Base-by-base conservation (phyloP, 2,888 invertebrate species). In the Pseudolycoriella hygida region DNA sequence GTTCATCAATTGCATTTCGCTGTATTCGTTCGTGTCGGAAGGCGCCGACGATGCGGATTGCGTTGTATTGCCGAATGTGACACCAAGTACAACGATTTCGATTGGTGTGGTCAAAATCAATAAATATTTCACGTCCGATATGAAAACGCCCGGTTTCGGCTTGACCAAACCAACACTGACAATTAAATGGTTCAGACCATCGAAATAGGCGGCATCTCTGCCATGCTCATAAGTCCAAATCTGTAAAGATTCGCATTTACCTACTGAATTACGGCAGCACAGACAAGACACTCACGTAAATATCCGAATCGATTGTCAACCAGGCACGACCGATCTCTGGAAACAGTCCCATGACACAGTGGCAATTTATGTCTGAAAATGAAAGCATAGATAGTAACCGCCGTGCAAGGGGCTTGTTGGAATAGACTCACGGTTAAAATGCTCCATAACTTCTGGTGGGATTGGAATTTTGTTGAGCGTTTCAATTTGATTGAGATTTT, bases 311-410 rank as follows among this genome's bases (percentile, higher is more conserved):
- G 53, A 98, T 89, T 4, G 93, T 89, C 46, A 98, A 69, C 96
- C 96, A 98, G 0, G 96, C 96, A 58, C 97, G 72, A 45, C 83
- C 84, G 52, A 98, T 93, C 64, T 92, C 93, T 47, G 94, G 85
- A 67, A 98, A 96, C 8, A 98, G 69, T 3, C 98, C 98, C 90
- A 97, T 94, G 70, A 87, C 79, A 60, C 90, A 94, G 59, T 92
- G 88, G 53, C 88, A 89, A 67, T 93, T 92, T 73, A 94, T 87
- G 67, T 89, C 92, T 92, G 62, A 43, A 46, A 43, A 14, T 2
- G 5, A 44, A 37, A 37, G 14, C 14, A 4, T 34, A 32, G 18
- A 19, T 19, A 25, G 15, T 2, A 31, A 3, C 20, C n/a, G 5
- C n/a, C 15, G 30, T 10, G 4, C 14, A 42, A 31, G 1, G 14